Evolutionary conservation across 1,140 invertebrate species (phyloP).

Genomic region (Trachymyrmex cornetzi): DNA sequence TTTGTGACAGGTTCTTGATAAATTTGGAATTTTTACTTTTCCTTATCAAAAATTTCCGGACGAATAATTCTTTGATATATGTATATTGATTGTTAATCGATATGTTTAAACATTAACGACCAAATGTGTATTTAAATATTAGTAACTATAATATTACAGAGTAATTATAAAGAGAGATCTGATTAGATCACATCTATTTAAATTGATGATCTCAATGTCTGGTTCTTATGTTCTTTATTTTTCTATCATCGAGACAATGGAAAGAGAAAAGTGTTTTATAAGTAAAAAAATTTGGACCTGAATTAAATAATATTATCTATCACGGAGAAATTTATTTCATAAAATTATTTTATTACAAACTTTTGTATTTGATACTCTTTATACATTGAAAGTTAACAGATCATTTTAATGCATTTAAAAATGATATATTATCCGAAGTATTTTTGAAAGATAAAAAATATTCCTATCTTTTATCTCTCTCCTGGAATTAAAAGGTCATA

Average conservation of each 20-base stretch:
- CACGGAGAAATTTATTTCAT: neutral
- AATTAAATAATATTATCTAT: conserved; percentile 24
- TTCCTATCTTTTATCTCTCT: neutral
- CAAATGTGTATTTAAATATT: too few relatives aligned
- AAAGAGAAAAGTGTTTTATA: neutral
- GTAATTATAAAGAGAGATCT: neutral
- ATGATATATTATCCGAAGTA: neutral
- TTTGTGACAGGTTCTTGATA: neutral
- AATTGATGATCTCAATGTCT: neutral
- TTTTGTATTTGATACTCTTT: conserved; percentile 14
- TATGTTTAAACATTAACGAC: neutral
- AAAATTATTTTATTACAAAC: conserved; percentile 17
- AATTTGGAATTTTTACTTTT: neutral
- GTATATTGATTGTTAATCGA: neutral
- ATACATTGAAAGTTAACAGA: conserved; percentile 3
- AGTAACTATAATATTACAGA: neutral
- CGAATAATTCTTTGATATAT: neutral
- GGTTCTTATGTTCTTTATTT: neutral
- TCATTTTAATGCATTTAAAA: conserved; percentile 19
- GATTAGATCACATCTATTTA: neutral
- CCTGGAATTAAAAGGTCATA: conserved; percentile 16
- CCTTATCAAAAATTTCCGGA: neutral
- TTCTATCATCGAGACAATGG: neutral
- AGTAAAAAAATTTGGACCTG: neutral
- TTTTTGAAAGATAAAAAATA: conserved; percentile 1